These are phyloP conservation scores for Pecten maximus DNA, from an alignment of 2,888 invertebrate species.

Conservation along the genomic window DNA sequence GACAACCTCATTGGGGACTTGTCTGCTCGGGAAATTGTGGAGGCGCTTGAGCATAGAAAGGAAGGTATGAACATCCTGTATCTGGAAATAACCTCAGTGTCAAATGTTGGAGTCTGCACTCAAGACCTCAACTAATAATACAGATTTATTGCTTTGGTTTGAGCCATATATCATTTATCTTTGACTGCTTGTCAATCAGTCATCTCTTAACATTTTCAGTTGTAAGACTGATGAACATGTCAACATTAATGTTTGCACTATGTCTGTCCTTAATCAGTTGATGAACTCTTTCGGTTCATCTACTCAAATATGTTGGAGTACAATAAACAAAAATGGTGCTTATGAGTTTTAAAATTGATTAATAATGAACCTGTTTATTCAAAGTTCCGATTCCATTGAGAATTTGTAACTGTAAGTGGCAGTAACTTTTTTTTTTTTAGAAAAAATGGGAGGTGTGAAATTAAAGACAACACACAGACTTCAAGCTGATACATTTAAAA, in stretches of 20 bases:
- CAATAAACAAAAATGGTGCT: too few relatives aligned
- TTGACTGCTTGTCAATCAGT: too few relatives aligned
- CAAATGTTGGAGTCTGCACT: too few relatives aligned
- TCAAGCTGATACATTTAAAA: slow-evolving; percentile 78
- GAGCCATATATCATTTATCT: too few relatives aligned
- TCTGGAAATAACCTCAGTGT: too few relatives aligned
- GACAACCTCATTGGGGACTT: slow-evolving; percentile 82
- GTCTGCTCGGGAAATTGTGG: slow-evolving; percentile 78
- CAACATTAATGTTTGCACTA: too few relatives aligned
- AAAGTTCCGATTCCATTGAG: not conserved
- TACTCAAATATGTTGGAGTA: not conserved
- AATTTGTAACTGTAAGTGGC: not conserved
- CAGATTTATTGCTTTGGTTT: too few relatives aligned
- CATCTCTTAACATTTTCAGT: too few relatives aligned
- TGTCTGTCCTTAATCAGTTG: too few relatives aligned
- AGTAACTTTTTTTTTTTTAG: slow-evolving; percentile 62
- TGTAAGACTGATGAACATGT: too few relatives aligned
- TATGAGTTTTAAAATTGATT: not conserved
- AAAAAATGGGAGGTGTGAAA: slow-evolving; percentile 77
- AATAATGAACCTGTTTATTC: too few relatives aligned
- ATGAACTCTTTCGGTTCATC: not conserved
- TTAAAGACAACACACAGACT: slow-evolving; percentile 79
- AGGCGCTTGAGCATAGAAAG: slow-evolving; percentile 78
- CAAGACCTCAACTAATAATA: too few relatives aligned
- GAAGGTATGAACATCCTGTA: slow-evolving; percentile 72